Evolutionary conservation across 2,888 invertebrate species (phyloP), one percentile per base, ranked within the genome.

Genomic region (Cremastinae sp.): DNA sequence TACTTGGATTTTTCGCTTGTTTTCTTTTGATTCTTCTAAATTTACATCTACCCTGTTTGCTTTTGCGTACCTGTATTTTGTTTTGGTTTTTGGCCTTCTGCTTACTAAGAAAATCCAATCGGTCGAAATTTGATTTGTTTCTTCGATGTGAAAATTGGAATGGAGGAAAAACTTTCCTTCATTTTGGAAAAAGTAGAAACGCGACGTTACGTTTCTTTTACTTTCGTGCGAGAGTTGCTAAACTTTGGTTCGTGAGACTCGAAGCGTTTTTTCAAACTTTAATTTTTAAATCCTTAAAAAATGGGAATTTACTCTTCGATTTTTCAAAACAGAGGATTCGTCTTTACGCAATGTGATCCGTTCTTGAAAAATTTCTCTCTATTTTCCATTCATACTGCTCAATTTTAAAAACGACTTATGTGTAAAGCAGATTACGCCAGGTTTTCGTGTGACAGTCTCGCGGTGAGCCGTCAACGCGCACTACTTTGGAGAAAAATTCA

Each of bases 11-110:
- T 12, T n/a, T n/a, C n/a, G n/a, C n/a, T n/a, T 53, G 14, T 53
- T 45, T 45, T 38, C 53, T 54, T 16, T 36, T 28, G 41, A 58
- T 64, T 71, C 34, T 20, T 66, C 58, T 66, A 53, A 65, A 66
- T 16, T 51, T 64, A 72, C 58, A 58, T 68, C 71, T 75, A 75
- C 68, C 68, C 75, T 68, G 72, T 68, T 72, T 66, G 2, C 16
- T 58, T 53, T 56, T 43, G 38, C 71, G 34, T 66, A 61, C 61
- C 49, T 66, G 61, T 73, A 66, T 59, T 51, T 18, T 49, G 5
- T 56, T 16, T 18, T 68, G 22, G 47, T 47, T 54, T 59, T 58
- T 53, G 54, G 61, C 56, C 70, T 54, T 38, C 41, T 66, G 61
- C 12, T 59, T 43, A 20, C 54, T 16, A 45, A 12, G 45, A 68